Evolutionary conservation across 2,113 vertebrate genomes (phyloP), one percentile per base, ranked within the genome.

Genomic region (Takifugu flavidus): DNA sequence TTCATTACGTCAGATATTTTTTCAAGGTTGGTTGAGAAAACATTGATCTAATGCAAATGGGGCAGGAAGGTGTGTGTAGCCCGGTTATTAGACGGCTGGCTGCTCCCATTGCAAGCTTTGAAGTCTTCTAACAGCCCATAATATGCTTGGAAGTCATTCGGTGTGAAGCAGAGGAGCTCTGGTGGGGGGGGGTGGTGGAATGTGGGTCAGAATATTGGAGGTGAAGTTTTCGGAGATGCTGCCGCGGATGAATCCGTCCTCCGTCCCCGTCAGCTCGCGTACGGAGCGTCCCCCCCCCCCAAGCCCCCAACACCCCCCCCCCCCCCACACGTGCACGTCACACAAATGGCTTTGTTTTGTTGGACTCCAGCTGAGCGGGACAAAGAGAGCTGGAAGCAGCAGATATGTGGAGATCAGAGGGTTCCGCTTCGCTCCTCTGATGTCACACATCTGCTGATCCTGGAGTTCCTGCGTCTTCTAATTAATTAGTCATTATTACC

Each of bases 311-410:
- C n/a, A n/a, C n/a, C n/a, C 55, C 39, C 47, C 11, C 69, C 25
- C 56, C 44, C 61, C 44, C 39, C 13, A 60, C 56, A 49, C 55
- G 49, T 57, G 60, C 55, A 29, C n/a, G 47, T 78, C 78, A 84
- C 72, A 85, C 69, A 66, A 77, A 65, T 63, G 58, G 62, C 76
- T 90, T 91, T 91, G 88, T 90, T 87, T 80, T 86, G 85, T 85
- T 77, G 67, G 85, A 82, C 78, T 74, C 70, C 69, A 0, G 70
- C 87, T 82, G 77, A 85, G 85, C 87, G 82, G 79, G 71, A 90
- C 87, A 90, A 84, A 88, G 84, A 78, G 62, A 25, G 34, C 75
- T 82, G 86, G 83, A n/a, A 55, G 56, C 58, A 43, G 68, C 44
- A 52, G 25, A 47, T 67, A 56, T 57, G 67, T 49, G 63, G 20